Conservation (phyloP, 2,888 invertebrate species). For the Laothoe populi region DNA sequence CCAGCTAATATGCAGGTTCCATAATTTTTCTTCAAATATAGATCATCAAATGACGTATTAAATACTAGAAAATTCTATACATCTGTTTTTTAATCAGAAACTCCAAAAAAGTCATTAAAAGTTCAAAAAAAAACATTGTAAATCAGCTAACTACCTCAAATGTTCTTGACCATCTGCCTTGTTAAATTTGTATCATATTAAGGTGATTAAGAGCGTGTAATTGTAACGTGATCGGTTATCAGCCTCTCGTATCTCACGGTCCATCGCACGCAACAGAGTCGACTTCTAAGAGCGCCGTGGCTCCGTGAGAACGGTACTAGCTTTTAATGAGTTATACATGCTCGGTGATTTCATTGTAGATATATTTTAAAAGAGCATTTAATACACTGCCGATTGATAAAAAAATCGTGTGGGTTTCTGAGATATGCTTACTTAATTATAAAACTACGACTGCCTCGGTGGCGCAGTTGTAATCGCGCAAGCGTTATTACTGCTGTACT, state of each 20-base stretch:
- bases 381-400: not conserved
- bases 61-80: no score
- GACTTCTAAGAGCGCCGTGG: slow-evolving; percentile 7
- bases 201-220: not conserved
- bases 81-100: no score
- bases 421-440: no score
- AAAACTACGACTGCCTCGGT: no score
- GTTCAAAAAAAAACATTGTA: not conserved
- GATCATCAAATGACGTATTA: no score
- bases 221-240: not conserved
- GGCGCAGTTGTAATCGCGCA: no score
- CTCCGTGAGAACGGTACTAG: slow-evolving; percentile 3
- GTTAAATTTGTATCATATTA: slow-evolving; percentile 13
- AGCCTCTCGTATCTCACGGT: not conserved
- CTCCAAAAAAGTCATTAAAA: not conserved
- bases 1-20: no score
- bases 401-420: no score
- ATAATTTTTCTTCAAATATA: no score
- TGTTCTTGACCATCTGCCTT: not conserved
- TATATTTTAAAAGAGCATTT: not conserved
- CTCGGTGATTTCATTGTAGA: not conserved
- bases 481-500: no score
- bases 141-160: not conserved
- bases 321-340: slow-evolving; percentile 2
- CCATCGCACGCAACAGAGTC: slow-evolving; percentile 4